Conservation (phyloP, 2,797 vertebrate species). For the Emydoidea blandingii region DNA sequence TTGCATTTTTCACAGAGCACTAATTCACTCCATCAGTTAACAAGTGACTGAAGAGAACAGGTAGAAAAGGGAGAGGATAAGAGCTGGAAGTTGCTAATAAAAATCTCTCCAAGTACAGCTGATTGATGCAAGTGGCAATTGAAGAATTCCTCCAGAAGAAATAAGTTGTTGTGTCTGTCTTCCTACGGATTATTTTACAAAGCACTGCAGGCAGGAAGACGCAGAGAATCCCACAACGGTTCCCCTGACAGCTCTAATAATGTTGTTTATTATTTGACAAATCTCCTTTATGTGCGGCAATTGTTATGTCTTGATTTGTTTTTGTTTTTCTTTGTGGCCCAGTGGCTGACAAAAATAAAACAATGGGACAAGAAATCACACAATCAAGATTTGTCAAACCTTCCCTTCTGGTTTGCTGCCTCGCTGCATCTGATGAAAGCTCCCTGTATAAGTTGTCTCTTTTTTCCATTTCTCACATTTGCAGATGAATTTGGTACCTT, state of each 20-base stretch:
- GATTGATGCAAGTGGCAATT: neutral
- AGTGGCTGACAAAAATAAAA: slow-evolving; percentile 43
- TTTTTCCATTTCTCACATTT: slow-evolving; percentile 24
- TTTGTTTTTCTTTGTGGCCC: neutral
- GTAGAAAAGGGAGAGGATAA: neutral
- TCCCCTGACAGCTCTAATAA: slow-evolving; percentile 63
- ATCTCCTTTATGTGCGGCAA: slow-evolving; percentile 9
- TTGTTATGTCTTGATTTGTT: slow-evolving; percentile 1
- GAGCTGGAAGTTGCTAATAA: neutral
- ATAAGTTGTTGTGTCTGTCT: neutral
- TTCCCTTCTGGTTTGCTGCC: neutral
- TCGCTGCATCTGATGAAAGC: neutral
- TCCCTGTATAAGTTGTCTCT: fast-evolving
- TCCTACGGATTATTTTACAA: slow-evolving; percentile 47
- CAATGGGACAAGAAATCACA: slow-evolving; percentile 47
- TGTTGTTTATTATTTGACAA: slow-evolving; percentile 63
- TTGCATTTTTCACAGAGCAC: slow-evolving; percentile 32
- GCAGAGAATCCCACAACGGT: slow-evolving; percentile 36
- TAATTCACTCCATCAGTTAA: slow-evolving; percentile 9
- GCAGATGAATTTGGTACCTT: slow-evolving; percentile 25
- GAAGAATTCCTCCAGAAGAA: neutral
- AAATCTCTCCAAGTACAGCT: neutral
- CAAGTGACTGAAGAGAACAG: neutral
- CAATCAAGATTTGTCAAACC: slow-evolving; percentile 28
- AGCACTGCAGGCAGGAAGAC: slow-evolving; percentile 16